A percentile compares a stretch with the other conserved stretches of the same genome.
Evolutionary conservation across 2,113 vertebrate species (phyloP).

Genomic region (Hippoglossus stenolepis): DNA sequence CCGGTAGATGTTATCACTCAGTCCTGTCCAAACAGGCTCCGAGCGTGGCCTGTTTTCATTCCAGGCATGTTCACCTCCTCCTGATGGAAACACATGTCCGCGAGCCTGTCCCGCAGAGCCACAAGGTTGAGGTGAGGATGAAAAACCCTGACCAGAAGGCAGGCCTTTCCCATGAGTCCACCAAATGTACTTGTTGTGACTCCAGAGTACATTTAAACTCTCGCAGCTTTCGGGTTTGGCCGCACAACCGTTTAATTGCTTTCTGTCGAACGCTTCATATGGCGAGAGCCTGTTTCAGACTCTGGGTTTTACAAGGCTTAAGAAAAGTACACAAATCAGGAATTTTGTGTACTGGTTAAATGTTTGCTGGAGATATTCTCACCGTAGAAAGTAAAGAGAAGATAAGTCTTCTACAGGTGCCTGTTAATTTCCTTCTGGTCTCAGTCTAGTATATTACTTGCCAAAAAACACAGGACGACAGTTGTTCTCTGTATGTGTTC

Average conservation of each 20-base stretch:
- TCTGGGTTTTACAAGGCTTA: not conserved
- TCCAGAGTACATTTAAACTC: not conserved
- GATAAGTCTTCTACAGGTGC: not conserved
- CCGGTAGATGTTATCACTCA: conserved; percentile 61
- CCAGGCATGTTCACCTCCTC: conserved; percentile 60
- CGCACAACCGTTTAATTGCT: not conserved
- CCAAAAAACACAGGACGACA: conserved; percentile 41
- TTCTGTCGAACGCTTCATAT: not conserved
- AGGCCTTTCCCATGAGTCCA: conserved; percentile 19
- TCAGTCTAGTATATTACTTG: not conserved
- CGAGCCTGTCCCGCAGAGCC: conserved; percentile 39
- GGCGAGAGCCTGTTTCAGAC: not conserved
- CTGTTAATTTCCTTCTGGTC: conserved; percentile 15
- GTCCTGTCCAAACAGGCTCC: conserved; percentile 71
- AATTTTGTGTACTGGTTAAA: conserved; percentile 10
- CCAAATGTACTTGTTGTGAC: conserved; percentile 18
- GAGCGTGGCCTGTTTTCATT: conserved; percentile 67
- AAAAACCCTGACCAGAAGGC: conserved; percentile 24
- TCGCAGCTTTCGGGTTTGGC: not conserved
- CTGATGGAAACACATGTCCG: conserved; percentile 56
- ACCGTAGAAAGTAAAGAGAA: not conserved
- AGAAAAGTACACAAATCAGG: conserved; percentile 11
- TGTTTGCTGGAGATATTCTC: not conserved
- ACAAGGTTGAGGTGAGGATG: conserved; percentile 6
- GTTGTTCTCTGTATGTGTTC: conserved; percentile 41